Conservation (phyloP, 2,113 vertebrate species). For the Elgaria multicarinata region DNA sequence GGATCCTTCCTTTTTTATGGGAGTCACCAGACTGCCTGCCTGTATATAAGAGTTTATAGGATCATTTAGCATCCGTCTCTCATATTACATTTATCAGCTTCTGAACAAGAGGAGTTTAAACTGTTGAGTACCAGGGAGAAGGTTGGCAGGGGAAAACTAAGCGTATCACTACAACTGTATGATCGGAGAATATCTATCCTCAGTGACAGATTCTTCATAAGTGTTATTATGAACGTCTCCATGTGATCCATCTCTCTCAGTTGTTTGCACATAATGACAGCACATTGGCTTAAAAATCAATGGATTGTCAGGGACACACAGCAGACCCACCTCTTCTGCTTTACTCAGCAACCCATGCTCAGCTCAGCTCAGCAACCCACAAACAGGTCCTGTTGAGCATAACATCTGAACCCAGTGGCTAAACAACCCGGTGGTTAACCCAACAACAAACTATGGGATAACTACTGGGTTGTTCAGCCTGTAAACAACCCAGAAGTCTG, state of each 20-base stretch:
- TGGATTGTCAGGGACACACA: too few species aligned
- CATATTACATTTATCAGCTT: not conserved
- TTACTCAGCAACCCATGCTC: too few species aligned
- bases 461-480: too few species aligned
- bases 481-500: too few species aligned
- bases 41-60: not conserved
- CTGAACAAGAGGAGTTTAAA: not conserved
- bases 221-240: not conserved
- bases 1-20: not conserved
- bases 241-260: not conserved
- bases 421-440: too few species aligned
- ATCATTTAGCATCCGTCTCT: rapidly evolving
- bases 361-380: too few species aligned
- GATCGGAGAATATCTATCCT: not conserved
- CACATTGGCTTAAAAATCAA: too few species aligned
- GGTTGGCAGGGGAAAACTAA: not conserved
- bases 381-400: too few species aligned
- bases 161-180: not conserved
- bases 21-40: not conserved
- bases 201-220: not conserved
- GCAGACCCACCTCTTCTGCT: too few species aligned
- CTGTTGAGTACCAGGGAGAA: not conserved
- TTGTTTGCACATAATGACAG: too few species aligned
- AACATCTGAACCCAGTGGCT: too few species aligned
- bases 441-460: too few species aligned